These are phyloP conservation scores for Hydropotes inermis DNA, from an alignment of 2,113 vertebrate genomes.

Conservation along the genomic window DNA sequence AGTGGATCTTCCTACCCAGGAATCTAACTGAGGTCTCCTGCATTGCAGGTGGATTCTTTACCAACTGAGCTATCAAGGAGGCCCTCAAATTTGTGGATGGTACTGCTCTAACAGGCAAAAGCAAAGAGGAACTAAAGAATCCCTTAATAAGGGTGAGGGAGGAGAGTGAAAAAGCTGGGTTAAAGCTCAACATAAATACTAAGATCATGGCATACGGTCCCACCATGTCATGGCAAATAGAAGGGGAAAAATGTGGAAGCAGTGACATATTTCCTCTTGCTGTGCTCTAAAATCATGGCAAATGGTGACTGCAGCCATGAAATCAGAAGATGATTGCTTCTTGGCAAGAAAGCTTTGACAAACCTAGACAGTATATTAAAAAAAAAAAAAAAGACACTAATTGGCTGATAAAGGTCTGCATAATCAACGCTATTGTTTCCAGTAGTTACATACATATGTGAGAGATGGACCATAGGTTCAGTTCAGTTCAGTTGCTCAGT, in stretches of 20 bases:
- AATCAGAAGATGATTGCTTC: background rate
- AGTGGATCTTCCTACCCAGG: background rate
- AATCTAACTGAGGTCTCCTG: background rate
- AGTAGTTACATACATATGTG: background rate
- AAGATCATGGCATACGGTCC: background rate
- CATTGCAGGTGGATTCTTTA: accelerated
- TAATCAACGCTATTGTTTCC: background rate
- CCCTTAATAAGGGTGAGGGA: background rate
- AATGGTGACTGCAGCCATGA: background rate
- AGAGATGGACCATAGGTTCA: background rate
- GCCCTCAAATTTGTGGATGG: background rate
- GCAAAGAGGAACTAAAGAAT: background rate
- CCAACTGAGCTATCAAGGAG: background rate
- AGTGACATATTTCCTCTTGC: background rate
- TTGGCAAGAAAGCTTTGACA: background rate
- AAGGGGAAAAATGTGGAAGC: background rate
- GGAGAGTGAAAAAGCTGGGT: background rate
- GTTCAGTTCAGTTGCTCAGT: no score
- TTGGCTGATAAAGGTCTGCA: background rate
- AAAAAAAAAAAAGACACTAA: background rate
- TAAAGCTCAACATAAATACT: background rate
- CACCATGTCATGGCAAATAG: background rate
- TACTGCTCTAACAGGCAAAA: background rate
- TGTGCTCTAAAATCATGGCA: background rate
- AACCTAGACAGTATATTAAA: background rate